phyloP scores from a whole-genome alignment of 2,888 invertebrate genomes.

The Villa cingulata region DNA sequence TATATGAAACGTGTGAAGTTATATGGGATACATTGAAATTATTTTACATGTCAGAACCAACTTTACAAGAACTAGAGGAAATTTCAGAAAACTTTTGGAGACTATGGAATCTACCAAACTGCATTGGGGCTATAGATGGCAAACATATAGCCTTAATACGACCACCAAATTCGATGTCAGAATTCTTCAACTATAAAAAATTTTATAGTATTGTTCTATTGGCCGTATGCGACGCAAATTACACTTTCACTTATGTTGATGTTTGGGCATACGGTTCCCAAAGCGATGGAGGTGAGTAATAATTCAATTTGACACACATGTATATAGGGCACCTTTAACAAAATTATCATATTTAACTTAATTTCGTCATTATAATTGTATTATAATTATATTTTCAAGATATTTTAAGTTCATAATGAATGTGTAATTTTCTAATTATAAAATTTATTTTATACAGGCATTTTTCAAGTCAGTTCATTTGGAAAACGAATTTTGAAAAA shows the following conservation, averaged over 20 bases:
- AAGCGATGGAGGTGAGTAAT: conserved; percentile 14
- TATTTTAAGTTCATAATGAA: too few relatives aligned
- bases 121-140: too few relatives aligned
- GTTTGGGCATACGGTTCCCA: conserved; percentile 22
- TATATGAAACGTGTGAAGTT: conserved; percentile 1
- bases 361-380: too few relatives aligned
- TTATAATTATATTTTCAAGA: too few relatives aligned
- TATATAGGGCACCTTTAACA: too few relatives aligned
- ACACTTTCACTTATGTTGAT: conserved; percentile 23
- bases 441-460: too few relatives aligned
- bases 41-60: conserved; percentile 2
- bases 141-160: conserved; percentile 19
- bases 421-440: background rate
- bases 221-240: too few relatives aligned
- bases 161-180: conserved; percentile 18
- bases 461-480: conserved; percentile 3
- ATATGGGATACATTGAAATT: background rate
- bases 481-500: conserved; percentile 3
- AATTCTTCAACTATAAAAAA: conserved; percentile 22
- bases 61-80: background rate
- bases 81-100: conserved; percentile 6
- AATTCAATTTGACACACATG: too few relatives aligned
- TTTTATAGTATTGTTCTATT: conserved; percentile 24
- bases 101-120: conserved; percentile 15
- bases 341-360: too few relatives aligned